Evolutionary conservation across 2,888 invertebrate genomes (phyloP).

Genomic region (Athalia circularis): DNA sequence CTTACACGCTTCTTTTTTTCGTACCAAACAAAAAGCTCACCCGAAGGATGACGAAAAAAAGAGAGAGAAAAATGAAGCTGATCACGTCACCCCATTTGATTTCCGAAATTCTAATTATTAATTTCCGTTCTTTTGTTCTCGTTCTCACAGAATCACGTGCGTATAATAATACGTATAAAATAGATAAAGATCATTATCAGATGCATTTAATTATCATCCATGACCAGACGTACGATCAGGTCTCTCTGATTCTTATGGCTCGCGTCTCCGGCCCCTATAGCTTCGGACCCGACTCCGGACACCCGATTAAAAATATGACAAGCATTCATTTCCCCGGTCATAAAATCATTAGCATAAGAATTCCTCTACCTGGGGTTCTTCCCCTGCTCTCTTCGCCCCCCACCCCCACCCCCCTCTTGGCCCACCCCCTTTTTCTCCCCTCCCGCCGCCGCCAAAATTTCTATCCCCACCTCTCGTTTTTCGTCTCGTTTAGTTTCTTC

Average conservation of each 20-base stretch:
- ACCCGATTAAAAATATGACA: constrained; percentile 74
- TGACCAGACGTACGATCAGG: constrained; percentile 42
- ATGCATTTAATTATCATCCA: constrained; percentile 38
- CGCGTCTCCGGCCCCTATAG: constrained; percentile 49
- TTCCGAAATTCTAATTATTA: too few relatives aligned
- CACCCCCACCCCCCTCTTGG: constrained; percentile 29
- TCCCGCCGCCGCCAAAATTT: background rate
- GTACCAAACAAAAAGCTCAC: too few relatives aligned
- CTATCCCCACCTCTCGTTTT: constrained; percentile 7
- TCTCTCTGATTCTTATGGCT: constrained; percentile 52
- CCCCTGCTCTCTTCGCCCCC: constrained; percentile 43
- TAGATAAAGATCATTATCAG: constrained; percentile 28
- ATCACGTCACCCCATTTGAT: too few relatives aligned
- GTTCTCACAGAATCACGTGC: background rate
- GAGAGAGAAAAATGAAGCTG: too few relatives aligned
- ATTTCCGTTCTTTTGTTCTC: background rate
- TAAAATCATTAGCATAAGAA: constrained; percentile 75
- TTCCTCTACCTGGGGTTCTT: constrained; percentile 70
- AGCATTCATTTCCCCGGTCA: constrained; percentile 74
- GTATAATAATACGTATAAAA: constrained; percentile 1
- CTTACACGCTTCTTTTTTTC: too few relatives aligned
- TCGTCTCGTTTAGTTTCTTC: constrained; percentile 54
- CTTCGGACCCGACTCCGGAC: constrained; percentile 65
- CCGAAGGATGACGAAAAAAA: too few relatives aligned
- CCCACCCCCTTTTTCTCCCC: background rate